Percentiles rank a stretch among this genome's conserved stretches.
These are phyloP conservation scores for Phalera bucephala DNA, from an alignment of 2,888 invertebrate species.

Conservation along the genomic window DNA sequence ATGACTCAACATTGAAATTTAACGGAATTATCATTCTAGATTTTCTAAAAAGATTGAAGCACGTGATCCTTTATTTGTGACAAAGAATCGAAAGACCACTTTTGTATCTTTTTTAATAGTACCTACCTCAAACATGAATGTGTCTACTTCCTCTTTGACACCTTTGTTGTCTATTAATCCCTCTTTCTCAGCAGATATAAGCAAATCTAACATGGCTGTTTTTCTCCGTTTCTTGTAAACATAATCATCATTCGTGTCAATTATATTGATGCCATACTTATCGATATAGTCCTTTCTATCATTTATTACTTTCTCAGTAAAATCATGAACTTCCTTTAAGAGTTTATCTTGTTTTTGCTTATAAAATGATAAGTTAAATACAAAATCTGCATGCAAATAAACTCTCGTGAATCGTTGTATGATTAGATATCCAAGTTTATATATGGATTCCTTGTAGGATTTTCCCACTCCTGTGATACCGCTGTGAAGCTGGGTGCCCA, in stretches of 20 bases:
- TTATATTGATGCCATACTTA: constrained; percentile 22
- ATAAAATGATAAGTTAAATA: constrained; percentile 78
- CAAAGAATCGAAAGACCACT: no score
- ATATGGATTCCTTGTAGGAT: constrained; percentile 83
- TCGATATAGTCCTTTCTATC: constrained; percentile 48
- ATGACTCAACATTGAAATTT: no score
- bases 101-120: no score
- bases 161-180: constrained; percentile 76
- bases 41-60: no score
- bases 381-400: constrained; percentile 78
- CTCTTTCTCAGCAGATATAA: constrained; percentile 72
- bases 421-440: constrained; percentile 61
- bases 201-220: constrained; percentile 82
- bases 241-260: constrained; percentile 29
- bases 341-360: constrained; percentile 70
- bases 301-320: constrained; percentile 63
- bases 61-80: no score
- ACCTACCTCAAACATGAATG: constrained; percentile 85
- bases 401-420: constrained; percentile 72
- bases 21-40: no score
- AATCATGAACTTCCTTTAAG: constrained; percentile 54
- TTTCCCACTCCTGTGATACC: constrained; percentile 61
- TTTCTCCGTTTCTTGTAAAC: constrained; percentile 70
- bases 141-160: constrained; percentile 85
- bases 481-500: constrained; percentile 85